Evolutionary conservation across 2,113 vertebrate genomes (phyloP).

Genomic region (Polypterus bichir): DNA sequence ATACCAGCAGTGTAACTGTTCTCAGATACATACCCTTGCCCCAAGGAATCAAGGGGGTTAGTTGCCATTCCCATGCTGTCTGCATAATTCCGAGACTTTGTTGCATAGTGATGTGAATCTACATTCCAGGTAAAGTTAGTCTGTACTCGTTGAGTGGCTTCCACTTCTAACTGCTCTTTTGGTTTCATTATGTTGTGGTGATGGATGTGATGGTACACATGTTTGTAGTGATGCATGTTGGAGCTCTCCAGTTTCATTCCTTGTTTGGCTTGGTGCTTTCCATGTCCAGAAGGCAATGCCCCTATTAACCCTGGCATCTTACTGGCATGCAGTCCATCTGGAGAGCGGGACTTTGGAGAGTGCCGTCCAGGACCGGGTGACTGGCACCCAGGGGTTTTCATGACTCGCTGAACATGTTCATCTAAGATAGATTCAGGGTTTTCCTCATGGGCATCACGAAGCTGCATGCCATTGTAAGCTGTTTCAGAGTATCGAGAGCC

Average conservation of each 20-base stretch:
- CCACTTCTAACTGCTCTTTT: constrained; percentile 65
- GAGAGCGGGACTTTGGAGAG: constrained; percentile 74
- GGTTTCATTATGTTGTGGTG: constrained; percentile 45
- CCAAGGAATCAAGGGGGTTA: constrained; percentile 54
- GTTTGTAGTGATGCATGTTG: constrained; percentile 69
- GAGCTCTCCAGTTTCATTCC: constrained; percentile 54
- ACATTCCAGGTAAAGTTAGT: constrained; percentile 53
- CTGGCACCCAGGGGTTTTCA: constrained; percentile 87
- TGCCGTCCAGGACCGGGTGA: constrained; percentile 75
- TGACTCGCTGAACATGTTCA: constrained; percentile 87
- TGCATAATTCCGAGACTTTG: constrained; percentile 67
- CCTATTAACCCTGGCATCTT: constrained; percentile 40
- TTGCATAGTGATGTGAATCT: constrained; percentile 60
- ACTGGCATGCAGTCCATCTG: constrained; percentile 48
- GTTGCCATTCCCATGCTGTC: constrained; percentile 48
- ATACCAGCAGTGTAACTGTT: not conserved
- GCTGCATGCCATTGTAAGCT: constrained; percentile 45
- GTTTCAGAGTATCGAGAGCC: constrained; percentile 63
- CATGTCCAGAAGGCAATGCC: constrained; percentile 39
- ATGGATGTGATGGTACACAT: constrained; percentile 70
- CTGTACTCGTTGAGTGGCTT: constrained; percentile 50
- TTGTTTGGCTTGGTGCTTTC: constrained; percentile 59
- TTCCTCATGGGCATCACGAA: constrained; percentile 78
- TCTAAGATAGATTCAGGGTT: constrained; percentile 93
- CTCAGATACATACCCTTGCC: constrained; percentile 55